Evolutionary conservation across 1,140 invertebrate genomes (phyloP), one percentile per base, ranked within the genome.

Genomic region (Oryzaephilus surinamensis): DNA sequence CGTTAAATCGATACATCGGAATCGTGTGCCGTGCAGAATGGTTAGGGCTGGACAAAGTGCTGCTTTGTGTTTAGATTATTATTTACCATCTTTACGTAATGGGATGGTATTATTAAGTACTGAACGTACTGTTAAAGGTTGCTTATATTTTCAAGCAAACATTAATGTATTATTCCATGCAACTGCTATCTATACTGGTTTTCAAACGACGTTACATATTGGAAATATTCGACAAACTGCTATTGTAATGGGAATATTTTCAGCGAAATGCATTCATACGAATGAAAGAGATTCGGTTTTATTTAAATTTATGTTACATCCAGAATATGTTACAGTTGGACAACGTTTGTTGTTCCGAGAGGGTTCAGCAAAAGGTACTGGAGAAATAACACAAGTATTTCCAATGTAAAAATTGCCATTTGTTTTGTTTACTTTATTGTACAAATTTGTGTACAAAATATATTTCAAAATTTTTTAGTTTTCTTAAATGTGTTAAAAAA

Each of bases 221-320:
- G 92, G 90, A 1, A 97, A 92, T 57, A 85, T 98, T 10, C 66
- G 91, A 6, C 95, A 97, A 66, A 97, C 92, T 0, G 92, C 88
- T 12, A 79, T 95, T 13, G 79, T 94, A 14, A 77, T 75, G 29
- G 77, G 72, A 11, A 81, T 84, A 49, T 58, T 64, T 15, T 70
- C 70, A 15, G 55, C 65, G 4, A 55, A 57, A 23, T 71, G 71
- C 18, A 67, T 87, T 31, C 73, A 77, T 45, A 90, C 87, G 0
- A 89, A 92, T 55, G 84, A 94, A 47, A 77, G 73, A 2, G 89
- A 86, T 8, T 80, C 81, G 0, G 88, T 94, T 1, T 64, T 90
- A 44, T 96, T 97, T 63, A 72, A 81, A 31, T 97, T 97, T 63
- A 73, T 87, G 31, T 74, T 81, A 33, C 81, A 90, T 58, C 90